Conservation (phyloP, 2,113 vertebrate species). For the Prunella fulvescens region DNA sequence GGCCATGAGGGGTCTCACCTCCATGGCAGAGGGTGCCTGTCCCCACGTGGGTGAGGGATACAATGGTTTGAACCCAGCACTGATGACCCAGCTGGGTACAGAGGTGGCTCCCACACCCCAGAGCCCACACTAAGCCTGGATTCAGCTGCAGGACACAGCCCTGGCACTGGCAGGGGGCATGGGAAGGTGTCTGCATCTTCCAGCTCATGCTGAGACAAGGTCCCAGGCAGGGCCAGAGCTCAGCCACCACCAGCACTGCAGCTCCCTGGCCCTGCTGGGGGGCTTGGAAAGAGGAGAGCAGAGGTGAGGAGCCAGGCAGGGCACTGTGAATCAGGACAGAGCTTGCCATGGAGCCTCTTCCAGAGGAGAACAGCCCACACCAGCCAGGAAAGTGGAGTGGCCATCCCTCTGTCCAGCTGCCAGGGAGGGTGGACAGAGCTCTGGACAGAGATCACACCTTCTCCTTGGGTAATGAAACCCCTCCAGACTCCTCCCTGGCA, state of each 20-base stretch:
- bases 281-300: not conserved
- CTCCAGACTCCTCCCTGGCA: not conserved
- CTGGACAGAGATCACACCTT: not conserved
- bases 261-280: accelerated
- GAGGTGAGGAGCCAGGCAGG: not conserved
- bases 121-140: not conserved
- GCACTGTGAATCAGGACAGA: not conserved
- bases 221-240: not conserved
- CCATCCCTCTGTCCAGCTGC: not conserved
- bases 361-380: not conserved
- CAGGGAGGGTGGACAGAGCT: not conserved
- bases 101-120: not conserved
- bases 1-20: not conserved
- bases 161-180: accelerated
- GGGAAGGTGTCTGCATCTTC: not conserved
- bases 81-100: not conserved
- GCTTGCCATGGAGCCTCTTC: accelerated
- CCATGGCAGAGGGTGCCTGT: accelerated
- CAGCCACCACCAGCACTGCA: accelerated
- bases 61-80: accelerated
- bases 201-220: not conserved
- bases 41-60: not conserved
- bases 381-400: accelerated
- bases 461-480: accelerated
- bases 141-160: not conserved